These are phyloP conservation scores for Samia ricini DNA, from an alignment of 1,140 invertebrate species.

Conservation along the genomic window DNA sequence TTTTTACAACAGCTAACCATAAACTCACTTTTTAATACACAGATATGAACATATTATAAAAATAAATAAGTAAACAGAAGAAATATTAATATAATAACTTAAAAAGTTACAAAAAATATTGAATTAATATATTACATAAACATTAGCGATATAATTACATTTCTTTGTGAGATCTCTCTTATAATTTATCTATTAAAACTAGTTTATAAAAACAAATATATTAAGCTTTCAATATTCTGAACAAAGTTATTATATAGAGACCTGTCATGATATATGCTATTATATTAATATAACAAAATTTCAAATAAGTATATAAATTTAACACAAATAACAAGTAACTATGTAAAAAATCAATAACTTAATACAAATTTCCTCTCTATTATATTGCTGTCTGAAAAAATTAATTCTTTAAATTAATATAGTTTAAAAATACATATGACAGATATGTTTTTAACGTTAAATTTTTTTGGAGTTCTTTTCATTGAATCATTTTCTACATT, in stretches of 20 bases:
- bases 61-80: no score
- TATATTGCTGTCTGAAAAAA: neutral
- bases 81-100: no score
- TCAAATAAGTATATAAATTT: neutral
- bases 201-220: neutral
- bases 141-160: neutral
- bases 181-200: neutral
- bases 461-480: neutral
- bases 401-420: neutral
- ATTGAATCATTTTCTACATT: constrained; percentile 11
- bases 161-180: neutral
- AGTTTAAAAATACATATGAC: neutral
- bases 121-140: neutral
- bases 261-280: neutral
- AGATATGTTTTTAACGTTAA: no score
- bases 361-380: neutral
- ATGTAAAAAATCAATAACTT: neutral
- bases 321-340: neutral
- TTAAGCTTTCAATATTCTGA: neutral
- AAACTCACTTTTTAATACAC: no score
- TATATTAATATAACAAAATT: neutral
- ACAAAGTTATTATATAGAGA: neutral
- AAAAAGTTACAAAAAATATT: neutral
- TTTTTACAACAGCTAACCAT: no score
- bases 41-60: no score